These are phyloP conservation scores for Hoplostethus atlanticus DNA, from an alignment of 2,797 vertebrate species.

Conservation along the genomic window DNA sequence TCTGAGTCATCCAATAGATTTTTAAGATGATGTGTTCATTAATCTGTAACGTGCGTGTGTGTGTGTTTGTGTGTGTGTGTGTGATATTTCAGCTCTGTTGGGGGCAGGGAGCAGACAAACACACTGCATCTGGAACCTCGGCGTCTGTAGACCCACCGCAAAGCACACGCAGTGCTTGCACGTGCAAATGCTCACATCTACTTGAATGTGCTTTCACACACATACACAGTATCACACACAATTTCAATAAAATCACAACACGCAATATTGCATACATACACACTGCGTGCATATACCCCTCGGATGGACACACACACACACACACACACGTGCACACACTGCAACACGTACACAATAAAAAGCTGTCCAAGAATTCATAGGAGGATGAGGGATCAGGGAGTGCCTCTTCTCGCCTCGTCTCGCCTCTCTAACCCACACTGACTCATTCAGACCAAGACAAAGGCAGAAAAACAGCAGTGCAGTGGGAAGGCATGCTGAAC, in stretches of 20 bases:
- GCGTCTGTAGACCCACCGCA: neutral
- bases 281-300: neutral
- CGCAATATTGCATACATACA: constrained; percentile 4
- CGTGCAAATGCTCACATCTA: constrained; percentile 9
- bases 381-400: constrained; percentile 19
- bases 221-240: neutral
- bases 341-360: neutral
- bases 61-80: neutral
- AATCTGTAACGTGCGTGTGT: neutral
- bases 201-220: neutral
- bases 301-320: neutral
- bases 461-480: constrained; percentile 20
- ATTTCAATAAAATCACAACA: neutral
- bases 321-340: constrained; percentile 32
- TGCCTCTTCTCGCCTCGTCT: constrained; percentile 15
- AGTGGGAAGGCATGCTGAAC: constrained; percentile 4
- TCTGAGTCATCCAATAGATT: too few relatives aligned
- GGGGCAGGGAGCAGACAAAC: too few relatives aligned
- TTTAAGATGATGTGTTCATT: neutral
- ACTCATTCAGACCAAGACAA: constrained; percentile 39
- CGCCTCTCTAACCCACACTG: constrained; percentile 15
- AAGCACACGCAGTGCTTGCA: neutral
- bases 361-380: constrained; percentile 12
- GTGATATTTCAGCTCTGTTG: neutral
- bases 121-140: constrained; percentile 7